Base-by-base conservation (phyloP, 1,140 invertebrate genomes). In the Paralvinella palmiformis region DNA sequence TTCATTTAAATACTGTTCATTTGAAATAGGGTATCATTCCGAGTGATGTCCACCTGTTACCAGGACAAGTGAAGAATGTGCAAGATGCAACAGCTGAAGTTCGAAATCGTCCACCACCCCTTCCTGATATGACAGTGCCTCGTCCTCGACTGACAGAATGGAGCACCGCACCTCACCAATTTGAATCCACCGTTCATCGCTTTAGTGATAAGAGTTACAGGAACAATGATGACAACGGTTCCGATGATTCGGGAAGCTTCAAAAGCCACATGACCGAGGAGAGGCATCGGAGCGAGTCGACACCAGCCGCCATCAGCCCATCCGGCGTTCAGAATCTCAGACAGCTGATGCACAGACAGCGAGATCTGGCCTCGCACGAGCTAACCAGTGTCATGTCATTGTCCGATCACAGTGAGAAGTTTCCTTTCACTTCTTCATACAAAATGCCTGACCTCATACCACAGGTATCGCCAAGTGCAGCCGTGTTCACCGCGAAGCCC, bases 61-160 rank as follows among this genome's bases (percentile, higher is more conserved):
- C 62, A 3, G 62, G 62, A 1, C 62, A 63, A 32, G 50, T 63
- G 50, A 55, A 56, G 53, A 36, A 63, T 29, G 62, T 63, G 6
- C 35, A 56, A 17, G 62, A 63, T 17, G 62, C 35, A n/a, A 63
- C 57, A 15, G 33, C 29, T 10, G 62, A 63, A n/a, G 35, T 52
- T n/a, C 48, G 53, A 4, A 55, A 37, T 22, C 31, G 20, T 27
- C 62, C 62, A 20, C 62, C 62, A 13, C 62, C 62, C 13, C 62
- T 63, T 17, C 62, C 62, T 3, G 44, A 32, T 22, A 52, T 10
- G 5, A 52, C 6, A n/a, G 44, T 41, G 13, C 58, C 58, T 2
- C 58, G 58, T 20, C 58, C 58, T n/a, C 29, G 55, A 2, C 17
- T 57, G 22, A 22, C 27, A 20, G 31, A 3, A 52, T 52, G 48